Base-by-base conservation (phyloP, 2,113 vertebrate genomes). In the Callithrix jacchus region DNA sequence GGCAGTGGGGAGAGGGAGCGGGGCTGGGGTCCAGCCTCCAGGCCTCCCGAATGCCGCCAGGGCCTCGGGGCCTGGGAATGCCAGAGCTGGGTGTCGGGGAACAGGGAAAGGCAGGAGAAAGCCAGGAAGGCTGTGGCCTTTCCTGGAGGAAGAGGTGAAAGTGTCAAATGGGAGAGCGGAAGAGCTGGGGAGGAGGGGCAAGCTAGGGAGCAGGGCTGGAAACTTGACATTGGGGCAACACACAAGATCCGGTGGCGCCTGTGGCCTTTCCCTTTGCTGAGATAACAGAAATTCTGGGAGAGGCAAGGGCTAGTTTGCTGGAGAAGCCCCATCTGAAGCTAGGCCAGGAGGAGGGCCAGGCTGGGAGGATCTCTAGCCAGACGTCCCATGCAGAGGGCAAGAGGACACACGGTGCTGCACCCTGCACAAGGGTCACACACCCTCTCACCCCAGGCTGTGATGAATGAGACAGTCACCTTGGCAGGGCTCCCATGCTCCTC, bases 211-310 rank as follows among this genome's bases (percentile, higher is more conserved):
- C 37, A 47, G 35, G 47, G 9, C 42, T 68, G 68, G 87, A 77
- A 70, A 68, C 58, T 16, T 80, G 79, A 56, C 80, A 47, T n/a
- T 14, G 61, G 32, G 42, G 74, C 89, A 35, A 10, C 30, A 42
- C 45, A 25, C 27, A 40, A 64, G 45, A 70, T 58, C 95, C 74
- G 35, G 66, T 88, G 77, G 82, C 82, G 1, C 11, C 40, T 0
- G 37, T 64, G 91, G 66, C 90, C 93, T 95, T 95, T 79, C 68
- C 35, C 2, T 61, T 56, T 91, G 87, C 94, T 87, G 37, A 23
- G 17, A 91, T 30, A 87, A 89, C 52, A 92, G 93, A 96, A 89
- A 49, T 71, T 54, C 73, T 83, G 58, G 64, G 6, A 88, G 87
- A 52, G 37, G 58, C 1, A 0, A 45, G 84, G 82, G 40, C 73